These are phyloP conservation scores for Synanthedon andrenaeformis DNA, from an alignment of 2,888 invertebrate species.

Conservation along the genomic window DNA sequence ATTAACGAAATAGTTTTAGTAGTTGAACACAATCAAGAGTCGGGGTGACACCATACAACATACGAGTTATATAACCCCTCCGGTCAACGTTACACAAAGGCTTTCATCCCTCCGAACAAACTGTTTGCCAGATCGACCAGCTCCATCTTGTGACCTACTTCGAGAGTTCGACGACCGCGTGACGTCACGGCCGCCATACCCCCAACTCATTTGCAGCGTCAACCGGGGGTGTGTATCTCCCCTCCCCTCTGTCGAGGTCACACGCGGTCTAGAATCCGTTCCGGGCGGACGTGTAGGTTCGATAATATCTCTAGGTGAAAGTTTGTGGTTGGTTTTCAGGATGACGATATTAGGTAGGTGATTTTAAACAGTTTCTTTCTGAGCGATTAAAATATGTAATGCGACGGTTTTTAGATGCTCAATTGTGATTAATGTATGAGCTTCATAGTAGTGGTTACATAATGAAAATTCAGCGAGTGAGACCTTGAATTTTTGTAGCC, in stretches of 20 bases:
- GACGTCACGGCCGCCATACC: conserved; percentile 49
- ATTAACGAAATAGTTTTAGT: no score
- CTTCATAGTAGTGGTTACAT: neutral
- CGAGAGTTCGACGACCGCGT: conserved; percentile 57
- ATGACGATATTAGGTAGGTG: conserved; percentile 54
- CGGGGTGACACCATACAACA: neutral
- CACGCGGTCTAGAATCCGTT: conserved; percentile 36
- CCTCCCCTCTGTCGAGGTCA: conserved; percentile 40
- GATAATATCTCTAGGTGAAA: conserved; percentile 13
- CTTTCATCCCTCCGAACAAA: conserved; percentile 21
- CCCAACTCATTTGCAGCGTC: conserved; percentile 26
- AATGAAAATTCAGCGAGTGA: neutral
- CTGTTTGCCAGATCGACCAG: conserved; percentile 39
- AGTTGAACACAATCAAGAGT: no score
- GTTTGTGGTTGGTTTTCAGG: conserved; percentile 15
- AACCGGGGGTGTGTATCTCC: conserved; percentile 49
- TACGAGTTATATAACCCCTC: neutral
- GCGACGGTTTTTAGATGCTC: no score
- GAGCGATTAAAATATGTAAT: no score
- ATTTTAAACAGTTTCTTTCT: neutral
- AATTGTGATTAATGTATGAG: no score
- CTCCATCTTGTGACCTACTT: conserved; percentile 55
- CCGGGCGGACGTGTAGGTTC: conserved; percentile 28
- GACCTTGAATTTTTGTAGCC: conserved; percentile 10
- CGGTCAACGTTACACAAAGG: conserved; percentile 19